Conservation (phyloP, 37 sponge, comb jelly and placozoan genomes). For the Sycon ciliatum region DNA sequence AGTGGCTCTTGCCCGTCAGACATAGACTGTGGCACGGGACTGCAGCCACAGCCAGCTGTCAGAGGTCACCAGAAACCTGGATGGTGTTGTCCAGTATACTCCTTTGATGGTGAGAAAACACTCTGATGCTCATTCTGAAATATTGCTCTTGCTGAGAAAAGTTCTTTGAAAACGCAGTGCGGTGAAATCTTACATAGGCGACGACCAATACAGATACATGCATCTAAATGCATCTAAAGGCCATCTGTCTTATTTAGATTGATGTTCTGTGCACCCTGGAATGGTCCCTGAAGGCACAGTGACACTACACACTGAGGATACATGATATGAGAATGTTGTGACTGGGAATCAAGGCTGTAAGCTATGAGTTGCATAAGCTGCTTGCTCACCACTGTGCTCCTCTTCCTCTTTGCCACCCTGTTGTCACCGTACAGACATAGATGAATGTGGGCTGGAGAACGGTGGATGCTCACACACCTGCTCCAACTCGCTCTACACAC, state of each 20-base stretch:
- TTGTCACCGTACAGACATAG: conserved; percentile 43
- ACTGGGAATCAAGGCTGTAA: too few relatives aligned
- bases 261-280: too few relatives aligned
- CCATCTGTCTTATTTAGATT: too few relatives aligned
- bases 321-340: too few relatives aligned
- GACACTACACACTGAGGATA: too few relatives aligned
- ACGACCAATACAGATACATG: too few relatives aligned
- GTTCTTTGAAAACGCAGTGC: not conserved
- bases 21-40: conserved; percentile 56
- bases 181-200: too few relatives aligned
- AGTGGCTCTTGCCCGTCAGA: conserved; percentile 58
- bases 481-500: conserved; percentile 25
- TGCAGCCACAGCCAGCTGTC: conserved; percentile 46
- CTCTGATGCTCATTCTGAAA: not conserved
- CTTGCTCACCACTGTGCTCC: too few relatives aligned
- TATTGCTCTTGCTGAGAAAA: not conserved
- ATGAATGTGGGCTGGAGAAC: conserved; percentile 44
- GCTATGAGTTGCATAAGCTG: too few relatives aligned
- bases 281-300: too few relatives aligned
- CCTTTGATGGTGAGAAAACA: conserved; percentile 38
- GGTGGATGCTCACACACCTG: conserved; percentile 48
- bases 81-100: conserved; percentile 60
- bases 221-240: too few relatives aligned
- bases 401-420: too few relatives aligned
- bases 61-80: conserved; percentile 65